A percentile compares a stretch with the other conserved stretches of the same genome.
These are phyloP conservation scores for Amphipyra berbera DNA, from an alignment of 2,888 invertebrate genomes.

Conservation along the genomic window DNA sequence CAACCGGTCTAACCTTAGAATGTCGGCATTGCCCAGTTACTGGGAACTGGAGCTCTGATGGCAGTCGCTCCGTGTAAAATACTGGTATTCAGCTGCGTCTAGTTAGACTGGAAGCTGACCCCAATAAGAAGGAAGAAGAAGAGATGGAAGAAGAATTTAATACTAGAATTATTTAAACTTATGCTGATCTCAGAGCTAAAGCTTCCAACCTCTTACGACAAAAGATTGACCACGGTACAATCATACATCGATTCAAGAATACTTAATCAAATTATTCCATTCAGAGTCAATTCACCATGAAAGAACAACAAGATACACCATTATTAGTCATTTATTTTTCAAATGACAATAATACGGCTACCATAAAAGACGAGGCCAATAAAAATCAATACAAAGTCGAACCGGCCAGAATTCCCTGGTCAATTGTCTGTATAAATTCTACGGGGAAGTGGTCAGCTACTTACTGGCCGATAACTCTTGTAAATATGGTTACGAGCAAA, in stretches of 20 bases:
- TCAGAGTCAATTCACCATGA: constrained; percentile 45
- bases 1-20: no score
- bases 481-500: constrained; percentile 75
- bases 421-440: constrained; percentile 35
- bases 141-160: no score
- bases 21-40: no score
- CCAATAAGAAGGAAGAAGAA: no score
- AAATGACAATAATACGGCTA: constrained; percentile 61
- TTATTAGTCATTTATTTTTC: constrained; percentile 60
- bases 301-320: constrained; percentile 50
- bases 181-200: not conserved
- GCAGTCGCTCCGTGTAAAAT: no score
- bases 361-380: constrained; percentile 49
- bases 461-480: constrained; percentile 73
- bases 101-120: no score
- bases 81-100: no score
- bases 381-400: constrained; percentile 57
- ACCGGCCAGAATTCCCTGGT: constrained; percentile 52
- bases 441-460: constrained; percentile 67
- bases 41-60: no score
- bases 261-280: constrained; percentile 39
- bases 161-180: not conserved
- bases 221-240: not conserved
- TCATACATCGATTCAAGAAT: constrained; percentile 28
- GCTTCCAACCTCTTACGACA: not conserved